These are phyloP conservation scores for Sipha maydis DNA, from an alignment of 2,888 invertebrate species.

Conservation along the genomic window DNA sequence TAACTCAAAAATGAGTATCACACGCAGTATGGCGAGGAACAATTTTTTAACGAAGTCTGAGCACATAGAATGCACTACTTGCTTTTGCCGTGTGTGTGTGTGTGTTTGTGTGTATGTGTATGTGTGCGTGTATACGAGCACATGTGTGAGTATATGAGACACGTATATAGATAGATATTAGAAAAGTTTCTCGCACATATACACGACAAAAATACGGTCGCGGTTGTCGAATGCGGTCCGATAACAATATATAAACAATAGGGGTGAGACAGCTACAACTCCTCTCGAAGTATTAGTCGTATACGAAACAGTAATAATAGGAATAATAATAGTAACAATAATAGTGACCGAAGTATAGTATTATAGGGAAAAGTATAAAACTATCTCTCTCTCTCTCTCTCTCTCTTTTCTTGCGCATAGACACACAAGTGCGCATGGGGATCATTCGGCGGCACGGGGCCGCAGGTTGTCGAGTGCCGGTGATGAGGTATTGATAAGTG, in stretches of 20 bases:
- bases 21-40: not conserved
- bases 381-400: not conserved
- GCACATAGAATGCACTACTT: not conserved
- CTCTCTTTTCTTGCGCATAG: too few species aligned
- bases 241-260: slow-evolving; percentile 10
- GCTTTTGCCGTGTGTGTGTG: not conserved
- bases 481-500: slow-evolving; percentile 61
- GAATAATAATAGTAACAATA: not conserved
- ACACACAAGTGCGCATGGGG: not conserved
- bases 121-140: not conserved
- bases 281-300: not conserved
- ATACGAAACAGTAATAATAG: not conserved
- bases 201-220: not conserved
- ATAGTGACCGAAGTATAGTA: not conserved
- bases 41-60: not conserved
- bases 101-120: not conserved
- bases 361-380: not conserved
- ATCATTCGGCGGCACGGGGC: slow-evolving; percentile 21
- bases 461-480: slow-evolving; percentile 55
- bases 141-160: not conserved
- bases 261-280: not conserved
- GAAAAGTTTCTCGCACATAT: slow-evolving; percentile 41
- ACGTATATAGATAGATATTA: slow-evolving; percentile 32
- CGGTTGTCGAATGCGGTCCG: not conserved
- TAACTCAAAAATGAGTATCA: not conserved